Evolutionary conservation across 2,797 vertebrate species (phyloP), one percentile per base, ranked within the genome.

Genomic region (Peromyscus eremicus): DNA sequence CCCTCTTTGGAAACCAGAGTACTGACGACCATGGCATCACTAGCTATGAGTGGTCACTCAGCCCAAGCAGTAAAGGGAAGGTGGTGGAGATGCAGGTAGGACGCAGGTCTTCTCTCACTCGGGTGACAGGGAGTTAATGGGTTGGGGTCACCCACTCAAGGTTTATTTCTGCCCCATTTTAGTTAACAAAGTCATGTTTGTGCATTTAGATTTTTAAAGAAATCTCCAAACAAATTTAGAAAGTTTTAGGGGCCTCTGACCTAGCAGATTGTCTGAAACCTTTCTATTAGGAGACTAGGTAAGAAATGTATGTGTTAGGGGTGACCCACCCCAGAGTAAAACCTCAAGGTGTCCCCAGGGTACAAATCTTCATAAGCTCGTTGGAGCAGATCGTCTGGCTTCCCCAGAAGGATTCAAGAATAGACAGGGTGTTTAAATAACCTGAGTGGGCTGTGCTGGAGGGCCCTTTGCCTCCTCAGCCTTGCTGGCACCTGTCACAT

Each of bases 51-150:
- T 99, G 99, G 99, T 99, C 99, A 8, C 99, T 99, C 95, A 99
- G 99, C 96, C 99, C 99, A 0, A 99, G 99, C 98, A 99, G 99
- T 98, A 99, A 99, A 97, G 99, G 99, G 97, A 99, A 99, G 91
- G 99, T 99, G 98, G 99, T 99, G 98, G 99, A 99, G 98, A 99
- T 99, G 99, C 99, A 99, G 99, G 99, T 99, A 98, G 98, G 99
- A 96, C 12, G 68, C 8, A 29, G 57, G 27, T n/a, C 77, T 62
- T 64, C 43, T 94, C 82, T 83, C 73, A 68, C 52, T 62, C 29
- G 34, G 32, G 57, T 6, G 43, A 86, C 8, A 29, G 34, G 46
- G 49, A 88, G n/a, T 80, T 62, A 4, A 85, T 88, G 46, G 40
- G 25, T 43, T 55, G 21, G 52, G 43, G 23, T 83, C 64, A 34